Evolutionary conservation across 2,888 invertebrate species (phyloP).

Genomic region (Eupeodes latifasciatus): DNA sequence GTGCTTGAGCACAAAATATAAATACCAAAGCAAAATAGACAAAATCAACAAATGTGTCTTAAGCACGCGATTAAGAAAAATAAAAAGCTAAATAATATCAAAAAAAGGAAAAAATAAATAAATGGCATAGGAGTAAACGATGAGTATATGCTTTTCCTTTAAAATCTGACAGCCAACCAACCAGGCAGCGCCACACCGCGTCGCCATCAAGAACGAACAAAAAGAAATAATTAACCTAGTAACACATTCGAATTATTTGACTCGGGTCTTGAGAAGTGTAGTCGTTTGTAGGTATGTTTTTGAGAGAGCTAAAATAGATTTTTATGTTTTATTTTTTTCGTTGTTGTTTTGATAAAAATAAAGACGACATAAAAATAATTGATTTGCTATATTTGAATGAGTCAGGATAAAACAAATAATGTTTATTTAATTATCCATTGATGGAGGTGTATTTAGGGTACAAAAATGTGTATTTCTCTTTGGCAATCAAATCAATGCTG

Average conservation of each 20-base stretch:
- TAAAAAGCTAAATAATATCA: neutral
- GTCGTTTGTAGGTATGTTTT: neutral
- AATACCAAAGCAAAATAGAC: conserved; percentile 42
- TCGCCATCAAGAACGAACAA: neutral
- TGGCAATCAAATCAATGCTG: neutral
- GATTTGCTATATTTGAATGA: conserved; percentile 58
- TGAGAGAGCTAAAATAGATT: conserved; percentile 59
- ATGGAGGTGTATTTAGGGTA: conserved; percentile 29
- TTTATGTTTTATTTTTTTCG: conserved; percentile 40
- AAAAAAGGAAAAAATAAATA: neutral
- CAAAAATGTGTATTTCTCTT: neutral
- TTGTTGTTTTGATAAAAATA: conserved; percentile 62
- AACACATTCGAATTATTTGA: conserved; percentile 9
- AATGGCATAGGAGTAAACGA: conserved; percentile 6
- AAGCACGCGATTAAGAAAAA: conserved; percentile 63
- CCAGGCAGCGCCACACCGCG: conserved; percentile 14
- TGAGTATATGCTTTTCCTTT: neutral
- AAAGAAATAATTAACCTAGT: conserved; percentile 38
- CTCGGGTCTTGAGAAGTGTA: neutral
- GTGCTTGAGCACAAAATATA: conserved; percentile 3
- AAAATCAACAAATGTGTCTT: conserved; percentile 55
- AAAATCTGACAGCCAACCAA: neutral
- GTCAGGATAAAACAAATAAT: conserved; percentile 13
- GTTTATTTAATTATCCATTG: conserved; percentile 60
- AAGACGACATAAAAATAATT: conserved; percentile 63